Evolutionary conservation across 2,888 invertebrate genomes (phyloP).

Genomic region (Adela reaumurella): DNA sequence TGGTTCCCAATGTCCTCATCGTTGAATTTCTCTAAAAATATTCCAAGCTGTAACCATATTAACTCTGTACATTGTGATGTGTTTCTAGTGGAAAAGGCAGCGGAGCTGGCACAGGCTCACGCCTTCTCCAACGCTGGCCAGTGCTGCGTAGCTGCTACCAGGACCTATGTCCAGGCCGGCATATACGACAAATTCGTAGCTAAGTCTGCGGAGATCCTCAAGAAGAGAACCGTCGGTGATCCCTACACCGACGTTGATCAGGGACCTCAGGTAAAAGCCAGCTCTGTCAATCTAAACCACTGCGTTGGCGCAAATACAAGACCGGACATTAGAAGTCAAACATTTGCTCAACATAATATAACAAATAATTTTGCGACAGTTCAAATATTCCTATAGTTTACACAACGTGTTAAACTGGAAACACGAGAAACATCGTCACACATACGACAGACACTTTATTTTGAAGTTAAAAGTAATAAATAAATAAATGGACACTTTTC

Average conservation of each 20-base stretch:
- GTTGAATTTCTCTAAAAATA: too few species aligned
- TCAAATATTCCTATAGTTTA: too few species aligned
- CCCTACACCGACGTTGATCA: conserved; percentile 74
- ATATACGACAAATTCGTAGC: conserved; percentile 85
- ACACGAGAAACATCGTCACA: too few species aligned
- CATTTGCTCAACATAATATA: too few species aligned
- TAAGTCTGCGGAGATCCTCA: conserved; percentile 67
- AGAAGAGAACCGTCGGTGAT: conserved; percentile 72
- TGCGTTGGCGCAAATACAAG: too few species aligned
- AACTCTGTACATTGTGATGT: not conserved
- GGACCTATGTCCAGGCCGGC: conserved; percentile 84
- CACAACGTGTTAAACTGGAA: too few species aligned
- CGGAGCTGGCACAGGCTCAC: conserved; percentile 38
- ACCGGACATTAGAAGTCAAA: too few species aligned
- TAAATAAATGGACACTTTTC: too few species aligned
- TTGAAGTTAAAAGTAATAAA: too few species aligned
- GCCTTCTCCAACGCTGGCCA: conserved; percentile 44
- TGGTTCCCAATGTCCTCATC: too few species aligned
- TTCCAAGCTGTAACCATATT: not conserved
- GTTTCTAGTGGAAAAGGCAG: conserved; percentile 38
- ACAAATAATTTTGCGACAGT: too few species aligned
- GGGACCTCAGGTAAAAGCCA: conserved; percentile 71
- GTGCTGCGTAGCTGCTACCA: conserved; percentile 69
- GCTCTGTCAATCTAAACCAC: not conserved
- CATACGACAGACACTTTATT: too few species aligned